Conservation (phyloP, 2,113 vertebrate genomes). For the Spea bombifrons region DNA sequence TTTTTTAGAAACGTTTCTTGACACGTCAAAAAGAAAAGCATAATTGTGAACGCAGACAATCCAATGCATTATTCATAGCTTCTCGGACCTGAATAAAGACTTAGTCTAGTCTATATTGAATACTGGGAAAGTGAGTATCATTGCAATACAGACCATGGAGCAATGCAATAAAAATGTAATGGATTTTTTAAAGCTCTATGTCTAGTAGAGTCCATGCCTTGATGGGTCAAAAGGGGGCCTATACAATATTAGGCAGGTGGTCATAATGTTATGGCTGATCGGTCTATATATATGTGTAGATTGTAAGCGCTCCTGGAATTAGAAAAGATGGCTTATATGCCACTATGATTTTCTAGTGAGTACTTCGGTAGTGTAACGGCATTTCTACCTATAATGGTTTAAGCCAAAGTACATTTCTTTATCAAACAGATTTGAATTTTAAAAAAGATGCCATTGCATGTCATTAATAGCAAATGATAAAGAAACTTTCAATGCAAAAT, state of each 20-base stretch:
- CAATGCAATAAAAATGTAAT: constrained; percentile 52
- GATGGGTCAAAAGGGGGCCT: background rate
- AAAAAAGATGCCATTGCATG: background rate
- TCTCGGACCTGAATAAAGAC: constrained; percentile 49
- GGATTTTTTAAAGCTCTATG: background rate
- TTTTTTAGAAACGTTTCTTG: background rate
- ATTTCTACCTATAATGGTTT: background rate
- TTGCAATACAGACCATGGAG: constrained; percentile 57
- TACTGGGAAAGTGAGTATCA: constrained; percentile 49
- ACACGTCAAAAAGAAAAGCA: constrained; percentile 18
- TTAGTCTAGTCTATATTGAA: constrained; percentile 54
- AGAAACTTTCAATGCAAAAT: constrained; percentile 3
- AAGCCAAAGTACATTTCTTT: background rate
- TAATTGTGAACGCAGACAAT: constrained; percentile 10
- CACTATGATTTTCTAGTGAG: background rate
- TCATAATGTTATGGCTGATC: too few species aligned
- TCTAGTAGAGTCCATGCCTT: too few species aligned
- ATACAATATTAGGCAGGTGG: too few species aligned
- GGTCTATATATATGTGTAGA: background rate
- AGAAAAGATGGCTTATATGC: too few species aligned
- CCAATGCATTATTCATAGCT: constrained; percentile 33
- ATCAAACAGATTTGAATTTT: background rate
- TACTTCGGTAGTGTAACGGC: background rate
- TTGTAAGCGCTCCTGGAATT: too few species aligned
- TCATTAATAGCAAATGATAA: constrained; percentile 4